Evolutionary conservation across 2,113 vertebrate species (phyloP).

Genomic region (Guaruba guarouba): DNA sequence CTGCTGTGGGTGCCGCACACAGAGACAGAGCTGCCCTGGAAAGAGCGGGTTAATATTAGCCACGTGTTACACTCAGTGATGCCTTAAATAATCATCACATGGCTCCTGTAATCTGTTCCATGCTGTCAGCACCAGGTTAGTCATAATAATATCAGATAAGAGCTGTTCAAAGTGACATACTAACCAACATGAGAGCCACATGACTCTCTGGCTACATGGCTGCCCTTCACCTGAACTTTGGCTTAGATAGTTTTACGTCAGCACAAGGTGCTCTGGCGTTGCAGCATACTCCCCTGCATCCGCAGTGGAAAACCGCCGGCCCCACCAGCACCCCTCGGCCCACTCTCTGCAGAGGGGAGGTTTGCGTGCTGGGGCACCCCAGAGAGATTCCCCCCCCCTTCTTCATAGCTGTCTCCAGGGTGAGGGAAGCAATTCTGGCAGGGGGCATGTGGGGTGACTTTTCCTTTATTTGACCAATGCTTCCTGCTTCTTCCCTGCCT

Average conservation of each 20-base stretch:
- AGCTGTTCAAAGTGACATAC: conserved; percentile 83
- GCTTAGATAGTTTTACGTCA: conserved; percentile 76
- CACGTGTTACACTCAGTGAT: conserved; percentile 60
- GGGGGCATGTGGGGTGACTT: neutral
- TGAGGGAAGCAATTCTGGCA: neutral
- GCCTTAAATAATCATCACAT: conserved; percentile 90
- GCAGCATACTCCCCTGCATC: neutral
- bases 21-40: neutral
- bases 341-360: neutral
- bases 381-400: neutral
- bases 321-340: rapidly evolving
- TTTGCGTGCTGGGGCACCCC: neutral
- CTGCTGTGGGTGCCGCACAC: neutral
- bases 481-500: conserved; percentile 45
- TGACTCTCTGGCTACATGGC: conserved; percentile 86
- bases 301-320: neutral
- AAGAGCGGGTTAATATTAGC: conserved; percentile 77
- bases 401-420: neutral
- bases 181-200: conserved; percentile 87
- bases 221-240: conserved; percentile 98
- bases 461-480: neutral
- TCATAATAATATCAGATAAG: conserved; percentile 96
- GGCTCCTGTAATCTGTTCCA: conserved; percentile 89
- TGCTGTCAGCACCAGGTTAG: conserved; percentile 96
- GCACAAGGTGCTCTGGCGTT: neutral